Evolutionary conservation across 2,888 invertebrate species (phyloP).

Genomic region (Microchrysa polita): DNA sequence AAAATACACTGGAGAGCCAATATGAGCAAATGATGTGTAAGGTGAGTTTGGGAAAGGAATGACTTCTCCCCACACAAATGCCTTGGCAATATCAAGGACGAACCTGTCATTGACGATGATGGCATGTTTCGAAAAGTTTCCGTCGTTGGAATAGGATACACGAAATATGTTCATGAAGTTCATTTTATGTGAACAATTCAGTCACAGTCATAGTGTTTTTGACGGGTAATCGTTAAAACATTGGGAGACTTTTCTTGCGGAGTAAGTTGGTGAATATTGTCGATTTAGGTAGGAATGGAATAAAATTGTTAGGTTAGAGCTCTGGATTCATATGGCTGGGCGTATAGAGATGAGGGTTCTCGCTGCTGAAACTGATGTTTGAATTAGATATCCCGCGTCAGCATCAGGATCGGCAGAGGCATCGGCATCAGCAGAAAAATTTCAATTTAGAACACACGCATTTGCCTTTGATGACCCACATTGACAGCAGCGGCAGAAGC

Average conservation of each 20-base stretch:
- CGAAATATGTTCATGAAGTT: conserved; percentile 27
- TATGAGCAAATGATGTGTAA: conserved; percentile 20
- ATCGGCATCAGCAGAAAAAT: no score
- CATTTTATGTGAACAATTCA: conserved; percentile 35
- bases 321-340: no score
- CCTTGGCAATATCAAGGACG: conserved; percentile 23
- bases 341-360: no score
- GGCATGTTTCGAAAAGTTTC: conserved; percentile 24
- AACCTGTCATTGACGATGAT: conserved; percentile 1
- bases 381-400: no score
- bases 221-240: conserved; percentile 49
- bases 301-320: no score
- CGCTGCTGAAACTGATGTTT: no score
- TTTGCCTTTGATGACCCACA: no score
- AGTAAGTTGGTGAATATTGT: no score
- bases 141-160: not conserved
- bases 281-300: no score
- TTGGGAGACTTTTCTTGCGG: not conserved
- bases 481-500: no score
- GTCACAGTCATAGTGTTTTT: conserved; percentile 46
- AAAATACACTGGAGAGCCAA: conserved; percentile 6
- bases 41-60: not conserved
- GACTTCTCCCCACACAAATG: not conserved
- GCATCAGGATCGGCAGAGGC: no score
- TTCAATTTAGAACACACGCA: no score